phyloP scores from a whole-genome alignment of 2,797 vertebrate species.

The Alcedo quadribrachys region DNA sequence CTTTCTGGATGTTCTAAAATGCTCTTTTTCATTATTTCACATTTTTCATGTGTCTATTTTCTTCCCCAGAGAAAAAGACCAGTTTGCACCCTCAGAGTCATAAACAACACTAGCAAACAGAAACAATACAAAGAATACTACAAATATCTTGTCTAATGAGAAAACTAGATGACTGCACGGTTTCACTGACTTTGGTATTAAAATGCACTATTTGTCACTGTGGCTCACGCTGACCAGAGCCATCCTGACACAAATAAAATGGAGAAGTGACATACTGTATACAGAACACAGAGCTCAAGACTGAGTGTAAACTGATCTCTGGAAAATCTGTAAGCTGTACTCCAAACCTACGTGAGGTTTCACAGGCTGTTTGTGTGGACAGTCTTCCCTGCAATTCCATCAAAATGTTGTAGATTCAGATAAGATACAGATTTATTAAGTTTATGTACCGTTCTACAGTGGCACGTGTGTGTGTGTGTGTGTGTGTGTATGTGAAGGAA shows the following conservation, averaged over 20 bases:
- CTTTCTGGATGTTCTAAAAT: background rate
- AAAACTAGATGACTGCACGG: background rate
- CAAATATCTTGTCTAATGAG: background rate
- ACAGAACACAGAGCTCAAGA: conserved; percentile 50
- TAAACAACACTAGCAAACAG: background rate
- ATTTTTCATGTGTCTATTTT: background rate
- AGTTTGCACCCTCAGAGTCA: background rate
- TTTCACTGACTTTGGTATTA: conserved; percentile 24
- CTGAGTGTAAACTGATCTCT: conserved; percentile 51
- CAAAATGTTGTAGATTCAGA: conserved; percentile 61
- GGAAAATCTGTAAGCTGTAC: conserved; percentile 49
- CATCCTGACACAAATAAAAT: conserved; percentile 27
- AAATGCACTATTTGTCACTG: conserved; percentile 6
- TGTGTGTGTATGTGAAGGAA: background rate
- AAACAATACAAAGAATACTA: background rate
- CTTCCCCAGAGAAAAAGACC: background rate
- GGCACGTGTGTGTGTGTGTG: background rate
- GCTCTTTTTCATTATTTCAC: background rate
- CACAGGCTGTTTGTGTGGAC: conserved; percentile 62
- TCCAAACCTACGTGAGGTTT: conserved; percentile 65
- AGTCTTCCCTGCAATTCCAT: conserved; percentile 52
- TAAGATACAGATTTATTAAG: conserved; percentile 75
- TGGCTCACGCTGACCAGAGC: conserved; percentile 11
- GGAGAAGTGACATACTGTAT: conserved; percentile 29
- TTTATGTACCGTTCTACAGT: conserved; percentile 55